These are phyloP conservation scores for Aleiodes sp. DNA, from an alignment of 1,140 invertebrate genomes.

Conservation along the genomic window DNA sequence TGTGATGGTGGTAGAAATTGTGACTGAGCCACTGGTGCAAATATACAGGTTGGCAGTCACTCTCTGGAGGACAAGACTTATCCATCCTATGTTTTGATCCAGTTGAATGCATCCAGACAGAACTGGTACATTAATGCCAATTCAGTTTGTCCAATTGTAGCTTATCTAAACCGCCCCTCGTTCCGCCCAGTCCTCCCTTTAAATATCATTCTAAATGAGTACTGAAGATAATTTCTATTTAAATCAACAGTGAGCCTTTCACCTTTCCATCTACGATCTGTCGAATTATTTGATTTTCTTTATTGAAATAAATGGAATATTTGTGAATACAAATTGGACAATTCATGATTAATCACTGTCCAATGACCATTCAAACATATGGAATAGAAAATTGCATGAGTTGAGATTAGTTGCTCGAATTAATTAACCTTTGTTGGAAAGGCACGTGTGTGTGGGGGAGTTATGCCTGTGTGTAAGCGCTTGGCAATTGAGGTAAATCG, in stretches of 20 bases:
- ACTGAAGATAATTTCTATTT: no score
- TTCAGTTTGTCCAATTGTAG: not conserved
- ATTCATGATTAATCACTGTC: not conserved
- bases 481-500: not conserved
- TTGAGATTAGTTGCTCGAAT: not conserved
- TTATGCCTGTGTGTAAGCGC: no score
- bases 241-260: no score
- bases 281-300: no score
- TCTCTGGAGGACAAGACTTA: not conserved
- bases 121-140: not conserved
- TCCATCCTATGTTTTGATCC: not conserved
- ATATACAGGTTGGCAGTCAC: not conserved
- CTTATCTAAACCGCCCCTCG: no score
- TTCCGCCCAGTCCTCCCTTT: no score
- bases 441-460: no score
- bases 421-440: not conserved
- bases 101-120: not conserved
- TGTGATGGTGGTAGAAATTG: slow-evolving; percentile 7
- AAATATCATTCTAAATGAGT: no score
- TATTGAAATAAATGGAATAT: no score
- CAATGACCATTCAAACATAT: not conserved
- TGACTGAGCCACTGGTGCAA: slow-evolving; percentile 8
- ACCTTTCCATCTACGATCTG: no score
- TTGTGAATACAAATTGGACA: no score
- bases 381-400: not conserved